phyloP scores from a whole-genome alignment of 2,113 vertebrate genomes.

The Sander lucioperca region DNA sequence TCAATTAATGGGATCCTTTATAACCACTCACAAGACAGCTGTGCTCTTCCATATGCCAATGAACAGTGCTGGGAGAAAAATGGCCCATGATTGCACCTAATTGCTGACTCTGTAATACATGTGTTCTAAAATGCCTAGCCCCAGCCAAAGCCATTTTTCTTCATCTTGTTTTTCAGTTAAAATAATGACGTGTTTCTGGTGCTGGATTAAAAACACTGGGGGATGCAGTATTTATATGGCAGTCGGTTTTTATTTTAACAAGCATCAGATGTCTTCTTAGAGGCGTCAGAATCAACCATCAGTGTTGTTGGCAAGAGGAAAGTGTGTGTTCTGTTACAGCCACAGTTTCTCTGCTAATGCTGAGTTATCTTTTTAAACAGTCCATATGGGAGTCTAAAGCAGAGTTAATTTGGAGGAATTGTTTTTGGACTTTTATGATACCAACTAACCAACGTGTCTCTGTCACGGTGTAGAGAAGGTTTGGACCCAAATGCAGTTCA shows the following conservation, averaged over 20 bases:
- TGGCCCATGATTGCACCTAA: neutral
- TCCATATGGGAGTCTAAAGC: neutral
- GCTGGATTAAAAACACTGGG: neutral
- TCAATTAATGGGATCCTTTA: neutral
- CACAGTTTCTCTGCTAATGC: conserved; percentile 13
- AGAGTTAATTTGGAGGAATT: neutral
- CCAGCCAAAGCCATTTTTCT: neutral
- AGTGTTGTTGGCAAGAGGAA: neutral
- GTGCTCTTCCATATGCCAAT: neutral
- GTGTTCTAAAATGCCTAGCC: neutral
- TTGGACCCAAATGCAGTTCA: no score
- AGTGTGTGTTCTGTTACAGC: neutral
- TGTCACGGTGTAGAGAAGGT: no score
- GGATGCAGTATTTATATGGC: neutral
- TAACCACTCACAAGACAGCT: no score
- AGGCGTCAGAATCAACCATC: conserved; percentile 20
- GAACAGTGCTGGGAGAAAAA: neutral
- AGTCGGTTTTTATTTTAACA: neutral
- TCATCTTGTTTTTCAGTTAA: neutral
- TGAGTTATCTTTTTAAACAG: neutral
- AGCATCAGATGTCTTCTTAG: conserved; percentile 12
- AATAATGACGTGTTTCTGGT: neutral
- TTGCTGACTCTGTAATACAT: neutral
- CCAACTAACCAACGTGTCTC: neutral
- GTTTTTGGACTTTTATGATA: neutral